Evolutionary conservation across 2,888 invertebrate genomes (phyloP).

Genomic region (Notodonta ziczac): DNA sequence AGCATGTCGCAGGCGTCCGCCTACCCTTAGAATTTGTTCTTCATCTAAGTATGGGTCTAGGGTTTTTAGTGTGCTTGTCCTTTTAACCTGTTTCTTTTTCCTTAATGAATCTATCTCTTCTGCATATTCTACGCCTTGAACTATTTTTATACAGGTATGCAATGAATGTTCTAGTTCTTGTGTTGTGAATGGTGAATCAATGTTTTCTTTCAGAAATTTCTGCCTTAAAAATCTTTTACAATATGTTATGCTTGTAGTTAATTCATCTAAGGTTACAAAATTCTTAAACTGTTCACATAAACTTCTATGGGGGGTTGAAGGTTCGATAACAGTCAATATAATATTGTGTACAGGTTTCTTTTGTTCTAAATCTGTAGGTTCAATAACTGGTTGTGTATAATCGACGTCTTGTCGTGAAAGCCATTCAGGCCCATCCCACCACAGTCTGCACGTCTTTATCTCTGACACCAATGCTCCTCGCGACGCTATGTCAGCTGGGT

Average conservation of each 20-base stretch:
- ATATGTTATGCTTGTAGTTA: conserved; percentile 2
- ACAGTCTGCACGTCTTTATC: conserved; percentile 17
- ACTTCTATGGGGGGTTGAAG: conserved; percentile 2
- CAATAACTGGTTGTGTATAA: no score
- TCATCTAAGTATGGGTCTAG: conserved; percentile 31
- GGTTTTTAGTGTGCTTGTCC: conserved; percentile 20
- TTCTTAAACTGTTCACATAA: conserved; percentile 4
- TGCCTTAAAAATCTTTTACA: conserved; percentile 10
- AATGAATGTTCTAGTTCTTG: conserved; percentile 23
- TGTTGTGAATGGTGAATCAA: conserved; percentile 10
- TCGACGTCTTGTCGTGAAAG: neutral
- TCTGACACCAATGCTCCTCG: conserved; percentile 25
- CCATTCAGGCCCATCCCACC: conserved; percentile 37
- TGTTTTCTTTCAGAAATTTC: no score
- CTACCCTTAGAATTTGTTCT: conserved; percentile 2
- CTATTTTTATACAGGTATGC: conserved; percentile 18
- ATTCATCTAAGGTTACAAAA: conserved; percentile 1
- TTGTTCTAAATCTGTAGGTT: no score
- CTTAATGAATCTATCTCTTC: conserved; percentile 17
- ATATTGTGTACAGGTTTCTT: neutral
- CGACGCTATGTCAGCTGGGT: conserved; percentile 34
- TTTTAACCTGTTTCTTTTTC: conserved; percentile 16
- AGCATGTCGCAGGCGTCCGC: neutral
- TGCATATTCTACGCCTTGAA: conserved; percentile 23
- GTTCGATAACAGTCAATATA: no score